Evolutionary conservation across 2,797 vertebrate genomes (phyloP), one percentile per base, ranked within the genome.

Genomic region (Artibeus jamaicensis): DNA sequence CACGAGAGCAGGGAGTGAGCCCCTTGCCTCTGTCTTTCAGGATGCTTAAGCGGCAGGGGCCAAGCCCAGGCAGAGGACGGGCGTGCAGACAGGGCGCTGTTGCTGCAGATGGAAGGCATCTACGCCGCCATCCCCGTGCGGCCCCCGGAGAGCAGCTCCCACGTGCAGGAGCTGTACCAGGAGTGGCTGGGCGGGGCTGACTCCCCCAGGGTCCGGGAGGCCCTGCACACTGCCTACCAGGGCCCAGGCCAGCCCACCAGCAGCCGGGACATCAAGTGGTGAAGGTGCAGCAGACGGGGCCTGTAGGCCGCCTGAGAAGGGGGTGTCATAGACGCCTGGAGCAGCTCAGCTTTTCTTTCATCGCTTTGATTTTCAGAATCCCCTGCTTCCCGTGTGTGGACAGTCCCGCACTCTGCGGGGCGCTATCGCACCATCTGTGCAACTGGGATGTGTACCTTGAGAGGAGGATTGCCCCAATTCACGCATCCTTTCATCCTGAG

Each of bases 1-100:
- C 6, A 32, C 6, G 0, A 5, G 18, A 18, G 18, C 4, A 5
- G 26, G n/a, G 39, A 24, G 14, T 5, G 15, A 53, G 37, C 46
- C 10, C 21, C 46, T 18, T n/a, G 15, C 87, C 8, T 93, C 32
- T 74, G n/a, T 71, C 15, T 96, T 76, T 46, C 92, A 99, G 99
- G 99, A 0, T 99, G 99, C 93, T 78, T 99, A 22, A 99, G 99
- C 24, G 99, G 99, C 32, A 99, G 99, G 24, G 99, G 99, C 32
- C 99, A 99, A 97, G 99, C 99, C 0, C 99, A 99, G 97, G 98
- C 97, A 0, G 98, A 99, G 86, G 98, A 98, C 0, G 99, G 99
- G 1, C 98, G 98, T 8, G 93, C 98, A 2, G 99, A 99, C 83
- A 99, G 98, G 96, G 98, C 96, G 4, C 98, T 99, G 93, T 98